Evolutionary conservation across 92 coral and sea anemone species (phyloP).

Genomic region (Siderastrea siderea): DNA sequence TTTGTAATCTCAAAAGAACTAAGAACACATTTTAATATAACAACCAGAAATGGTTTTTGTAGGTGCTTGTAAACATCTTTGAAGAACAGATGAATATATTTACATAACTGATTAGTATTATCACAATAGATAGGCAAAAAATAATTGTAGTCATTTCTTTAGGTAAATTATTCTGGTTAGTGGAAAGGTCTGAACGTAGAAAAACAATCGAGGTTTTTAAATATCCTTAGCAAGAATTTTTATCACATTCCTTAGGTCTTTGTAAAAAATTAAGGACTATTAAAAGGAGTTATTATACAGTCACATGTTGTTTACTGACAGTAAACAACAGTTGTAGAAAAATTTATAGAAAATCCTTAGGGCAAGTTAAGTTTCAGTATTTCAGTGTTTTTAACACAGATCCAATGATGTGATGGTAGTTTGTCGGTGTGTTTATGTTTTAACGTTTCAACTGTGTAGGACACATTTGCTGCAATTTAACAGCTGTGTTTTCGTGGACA

Average conservation of each 20-base stretch:
- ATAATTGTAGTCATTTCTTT: neutral
- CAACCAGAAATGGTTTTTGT: neutral
- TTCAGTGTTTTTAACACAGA: neutral
- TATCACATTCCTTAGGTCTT: neutral
- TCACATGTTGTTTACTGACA: neutral
- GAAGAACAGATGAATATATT: constrained; percentile 4
- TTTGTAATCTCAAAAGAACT: neutral
- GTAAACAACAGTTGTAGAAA: neutral
- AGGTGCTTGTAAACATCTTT: constrained; percentile 2
- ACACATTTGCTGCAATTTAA: neutral
- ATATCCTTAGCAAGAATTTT: neutral
- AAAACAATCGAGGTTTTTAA: neutral
- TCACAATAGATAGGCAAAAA: neutral
- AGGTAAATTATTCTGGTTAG: constrained; percentile 24
- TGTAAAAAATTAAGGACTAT: neutral
- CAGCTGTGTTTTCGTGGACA: neutral
- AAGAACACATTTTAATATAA: neutral
- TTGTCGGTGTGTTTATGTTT: neutral
- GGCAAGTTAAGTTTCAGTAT: neutral
- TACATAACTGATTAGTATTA: neutral
- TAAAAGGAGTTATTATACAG: neutral
- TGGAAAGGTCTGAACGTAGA: neutral
- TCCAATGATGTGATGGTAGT: neutral
- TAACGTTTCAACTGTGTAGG: neutral
- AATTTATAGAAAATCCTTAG: neutral